Base-by-base conservation (phyloP, 2,888 invertebrate genomes). In the Calephelis perditalis region DNA sequence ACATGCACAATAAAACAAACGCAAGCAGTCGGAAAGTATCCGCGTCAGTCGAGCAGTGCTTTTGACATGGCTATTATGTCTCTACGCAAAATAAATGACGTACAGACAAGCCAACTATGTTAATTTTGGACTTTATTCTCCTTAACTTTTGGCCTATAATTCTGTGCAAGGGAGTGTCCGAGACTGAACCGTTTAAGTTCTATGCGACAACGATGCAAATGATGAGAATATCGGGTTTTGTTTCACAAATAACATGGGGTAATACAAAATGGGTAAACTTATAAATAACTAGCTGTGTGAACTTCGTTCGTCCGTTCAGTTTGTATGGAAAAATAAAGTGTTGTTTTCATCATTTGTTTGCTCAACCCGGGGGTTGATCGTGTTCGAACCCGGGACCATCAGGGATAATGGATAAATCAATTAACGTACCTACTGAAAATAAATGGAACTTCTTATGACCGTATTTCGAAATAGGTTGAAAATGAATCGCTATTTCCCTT, bases 1-100 rank as follows among this genome's bases (percentile, higher is more conserved):
- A 86, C 84, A 86, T 86, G 87, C 86, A 74, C 85, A 83, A 83
- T 87, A 84, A 86, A 86, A 84, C 82, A 81, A 79, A 86, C 76
- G 70, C 82, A 84, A 84, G 81, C 81, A 81, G 81, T 84, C 82
- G 85, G 86, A 86, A 86, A 83, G 80, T 79, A 84, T 87, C 78
- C 79, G 70, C 81, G 82, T 86, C 84, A 83, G 71, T 73, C 75
- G 77, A 76, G 76, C 77, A 71, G 71, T 86, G 86, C 79, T 84
- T 82, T 78, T 86, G 86, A 87, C 86, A 82, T 79, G 80, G 81
- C 85, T 77, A 84, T 88, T 88, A 87, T 84, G 82, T 77, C 71
- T 69, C 64, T 56, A 56, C 59, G 60, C 64, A 60, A 57, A 35
- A 43, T 56, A 59, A 63, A 65, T 55, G 64, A 56, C 64, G 58